These are phyloP conservation scores for Erebia ligea DNA, from an alignment of 2,888 invertebrate genomes.

Conservation along the genomic window DNA sequence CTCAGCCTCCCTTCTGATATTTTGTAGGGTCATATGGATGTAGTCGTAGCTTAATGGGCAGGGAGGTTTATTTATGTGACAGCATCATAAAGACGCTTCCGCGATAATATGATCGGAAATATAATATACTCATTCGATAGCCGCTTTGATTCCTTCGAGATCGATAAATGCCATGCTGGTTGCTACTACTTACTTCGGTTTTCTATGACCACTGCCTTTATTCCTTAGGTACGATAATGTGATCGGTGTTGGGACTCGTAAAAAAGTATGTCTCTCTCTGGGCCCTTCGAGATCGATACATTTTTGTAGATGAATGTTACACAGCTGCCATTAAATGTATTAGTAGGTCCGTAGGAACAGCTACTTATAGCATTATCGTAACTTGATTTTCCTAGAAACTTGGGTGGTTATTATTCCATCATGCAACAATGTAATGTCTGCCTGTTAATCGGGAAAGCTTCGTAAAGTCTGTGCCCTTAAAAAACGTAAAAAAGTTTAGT, in stretches of 20 bases:
- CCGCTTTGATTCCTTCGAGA: constrained; percentile 2
- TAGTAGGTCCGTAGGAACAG: neutral
- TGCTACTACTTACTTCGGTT: neutral
- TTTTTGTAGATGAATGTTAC: neutral
- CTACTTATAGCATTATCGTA: neutral
- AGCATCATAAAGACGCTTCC: constrained; percentile 61
- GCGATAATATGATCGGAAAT: constrained; percentile 67
- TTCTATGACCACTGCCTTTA: constrained; percentile 5
- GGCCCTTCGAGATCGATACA: neutral
- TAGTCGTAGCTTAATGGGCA: constrained; percentile 58
- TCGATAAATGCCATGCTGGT: constrained; percentile 2
- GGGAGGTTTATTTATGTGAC: constrained; percentile 74
- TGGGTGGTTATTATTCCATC: no score
- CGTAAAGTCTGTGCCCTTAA: neutral
- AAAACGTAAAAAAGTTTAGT: constrained; percentile 11
- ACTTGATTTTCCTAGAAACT: neutral
- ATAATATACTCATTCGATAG: constrained; percentile 56
- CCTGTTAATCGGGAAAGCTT: neutral
- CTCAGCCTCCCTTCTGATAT: constrained; percentile 61
- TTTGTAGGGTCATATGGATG: constrained; percentile 55
- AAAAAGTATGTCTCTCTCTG: neutral
- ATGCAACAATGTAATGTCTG: neutral
- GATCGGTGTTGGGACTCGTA: constrained; percentile 1
- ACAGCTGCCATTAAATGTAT: neutral
- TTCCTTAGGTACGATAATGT: constrained; percentile 15